Evolutionary conservation across 2,888 invertebrate species (phyloP).

Genomic region (Elysia crispata): DNA sequence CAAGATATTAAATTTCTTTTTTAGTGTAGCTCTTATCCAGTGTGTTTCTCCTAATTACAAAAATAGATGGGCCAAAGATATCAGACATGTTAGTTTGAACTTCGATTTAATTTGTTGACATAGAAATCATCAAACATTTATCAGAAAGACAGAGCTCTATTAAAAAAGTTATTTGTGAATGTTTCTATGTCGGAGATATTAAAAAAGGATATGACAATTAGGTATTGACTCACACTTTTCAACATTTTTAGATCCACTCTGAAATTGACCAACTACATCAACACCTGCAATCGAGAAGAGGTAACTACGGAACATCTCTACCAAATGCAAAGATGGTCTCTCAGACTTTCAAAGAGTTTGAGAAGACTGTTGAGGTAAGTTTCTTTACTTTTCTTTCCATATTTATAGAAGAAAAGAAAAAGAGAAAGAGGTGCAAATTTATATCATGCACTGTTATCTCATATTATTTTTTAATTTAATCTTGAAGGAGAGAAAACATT

Average conservation of each 20-base stretch:
- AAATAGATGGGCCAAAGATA: too few species aligned
- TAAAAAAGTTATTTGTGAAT: too few species aligned
- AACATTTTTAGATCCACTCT: slow-evolving; percentile 82
- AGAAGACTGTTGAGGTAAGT: slow-evolving; percentile 85
- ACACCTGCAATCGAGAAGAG: slow-evolving; percentile 83
- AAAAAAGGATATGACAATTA: background rate
- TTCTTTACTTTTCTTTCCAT: too few species aligned
- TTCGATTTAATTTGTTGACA: too few species aligned
- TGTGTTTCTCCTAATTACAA: background rate
- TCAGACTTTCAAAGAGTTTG: slow-evolving; percentile 86
- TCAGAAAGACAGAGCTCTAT: too few species aligned
- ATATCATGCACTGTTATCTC: background rate
- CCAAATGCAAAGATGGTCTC: slow-evolving; percentile 85
- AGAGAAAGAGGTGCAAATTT: background rate
- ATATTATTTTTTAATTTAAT: slow-evolving; percentile 1
- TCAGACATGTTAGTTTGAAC: too few species aligned
- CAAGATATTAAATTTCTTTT: too few species aligned
- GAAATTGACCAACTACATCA: slow-evolving; percentile 84
- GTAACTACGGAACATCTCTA: slow-evolving; percentile 86
- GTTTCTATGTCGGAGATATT: too few species aligned
- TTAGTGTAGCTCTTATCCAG: background rate
- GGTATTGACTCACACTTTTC: background rate
- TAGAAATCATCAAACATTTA: too few species aligned
- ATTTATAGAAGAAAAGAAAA: background rate
- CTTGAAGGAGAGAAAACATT: too few species aligned